Percentiles rank a stretch among this genome's conserved stretches.
These are phyloP conservation scores for Lipophrys pholis DNA, from an alignment of 2,113 vertebrate species.

Conservation along the genomic window DNA sequence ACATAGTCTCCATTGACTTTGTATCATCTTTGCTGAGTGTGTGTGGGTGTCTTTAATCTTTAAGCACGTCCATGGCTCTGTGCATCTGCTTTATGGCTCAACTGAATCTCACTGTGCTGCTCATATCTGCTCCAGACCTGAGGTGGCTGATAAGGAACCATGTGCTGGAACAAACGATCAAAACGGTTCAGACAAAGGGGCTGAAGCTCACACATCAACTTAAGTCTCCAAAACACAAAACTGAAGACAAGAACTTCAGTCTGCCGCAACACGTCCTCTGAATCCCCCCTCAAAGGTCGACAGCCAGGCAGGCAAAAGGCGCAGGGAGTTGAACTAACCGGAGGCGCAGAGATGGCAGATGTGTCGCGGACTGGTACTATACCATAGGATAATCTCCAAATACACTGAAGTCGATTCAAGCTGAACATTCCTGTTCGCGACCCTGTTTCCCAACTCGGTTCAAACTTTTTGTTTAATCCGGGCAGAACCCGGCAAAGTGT, in stretches of 20 bases:
- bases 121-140: conserved; percentile 48
- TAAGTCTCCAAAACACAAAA: conserved; percentile 9
- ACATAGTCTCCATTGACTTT: conserved; percentile 1
- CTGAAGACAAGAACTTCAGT: conserved; percentile 17
- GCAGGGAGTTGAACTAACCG: conserved; percentile 29
- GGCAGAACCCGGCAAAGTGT: not conserved
- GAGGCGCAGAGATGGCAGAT: conserved; percentile 5
- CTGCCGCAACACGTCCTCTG: conserved; percentile 23
- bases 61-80: conserved; percentile 1
- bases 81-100: conserved; percentile 37
- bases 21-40: conserved; percentile 1
- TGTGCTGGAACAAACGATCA: conserved; percentile 42
- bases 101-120: conserved; percentile 10
- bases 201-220: conserved; percentile 45
- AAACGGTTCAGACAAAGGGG: conserved; percentile 26
- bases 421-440: conserved; percentile 22
- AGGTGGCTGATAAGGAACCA: conserved; percentile 59
- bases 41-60: conserved; percentile 13
- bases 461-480: conserved; percentile 9
- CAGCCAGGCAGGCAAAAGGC: conserved; percentile 52
- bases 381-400: conserved; percentile 22
- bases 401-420: conserved; percentile 13
- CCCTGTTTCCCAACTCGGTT: conserved; percentile 13
- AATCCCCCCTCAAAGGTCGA: conserved; percentile 22
- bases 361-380: conserved; percentile 26